Evolutionary conservation across 2,888 invertebrate genomes (phyloP).

Genomic region (Lithophane leautieri): DNA sequence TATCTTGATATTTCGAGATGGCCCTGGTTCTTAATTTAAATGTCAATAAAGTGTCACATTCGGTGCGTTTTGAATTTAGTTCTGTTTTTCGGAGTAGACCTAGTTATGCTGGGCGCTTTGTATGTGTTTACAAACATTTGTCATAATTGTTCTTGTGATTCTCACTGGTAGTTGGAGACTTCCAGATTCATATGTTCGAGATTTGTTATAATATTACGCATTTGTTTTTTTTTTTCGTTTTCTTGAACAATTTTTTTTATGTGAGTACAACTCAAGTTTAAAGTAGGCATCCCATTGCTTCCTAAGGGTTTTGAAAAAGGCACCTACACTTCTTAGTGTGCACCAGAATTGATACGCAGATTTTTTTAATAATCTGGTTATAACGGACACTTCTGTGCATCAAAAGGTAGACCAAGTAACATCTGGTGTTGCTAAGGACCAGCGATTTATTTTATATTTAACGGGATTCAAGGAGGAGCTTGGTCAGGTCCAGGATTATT

Average conservation of each 20-base stretch:
- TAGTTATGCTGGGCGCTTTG: conserved; percentile 6
- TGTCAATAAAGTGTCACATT: conserved; percentile 7
- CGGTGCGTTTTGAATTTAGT: neutral
- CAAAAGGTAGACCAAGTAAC: neutral
- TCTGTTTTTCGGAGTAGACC: conserved; percentile 1
- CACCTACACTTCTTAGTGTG: too few relatives aligned
- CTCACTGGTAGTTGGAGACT: conserved; percentile 21
- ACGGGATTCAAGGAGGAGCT: too few relatives aligned
- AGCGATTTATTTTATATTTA: neutral
- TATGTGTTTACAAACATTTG: conserved; percentile 23
- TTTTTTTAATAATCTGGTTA: neutral
- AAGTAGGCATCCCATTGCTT: neutral
- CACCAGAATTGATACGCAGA: neutral
- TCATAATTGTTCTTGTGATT: conserved; percentile 36
- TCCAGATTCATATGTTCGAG: neutral
- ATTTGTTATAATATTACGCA: neutral
- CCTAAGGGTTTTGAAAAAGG: neutral
- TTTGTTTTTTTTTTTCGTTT: neutral
- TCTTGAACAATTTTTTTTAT: neutral
- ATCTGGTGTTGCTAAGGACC: neutral
- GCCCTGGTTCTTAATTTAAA: conserved; percentile 14
- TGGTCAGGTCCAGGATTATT: neutral
- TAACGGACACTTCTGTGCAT: neutral
- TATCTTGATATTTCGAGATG: conserved; percentile 10
- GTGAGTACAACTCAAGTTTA: neutral